phyloP scores from a whole-genome alignment of 2,797 vertebrate species.

The Muscicapa striata region DNA sequence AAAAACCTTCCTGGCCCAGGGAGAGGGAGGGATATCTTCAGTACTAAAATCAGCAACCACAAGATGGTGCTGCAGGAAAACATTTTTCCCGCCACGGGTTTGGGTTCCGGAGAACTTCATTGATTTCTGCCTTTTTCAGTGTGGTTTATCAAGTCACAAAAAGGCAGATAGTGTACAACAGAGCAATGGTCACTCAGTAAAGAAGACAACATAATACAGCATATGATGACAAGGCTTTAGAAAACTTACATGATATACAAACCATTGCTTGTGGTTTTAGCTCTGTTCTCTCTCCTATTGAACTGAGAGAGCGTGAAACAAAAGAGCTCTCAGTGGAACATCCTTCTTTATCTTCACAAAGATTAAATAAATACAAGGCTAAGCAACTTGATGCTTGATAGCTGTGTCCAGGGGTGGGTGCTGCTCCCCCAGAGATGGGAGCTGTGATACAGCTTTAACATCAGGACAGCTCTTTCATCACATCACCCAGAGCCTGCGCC shows the following conservation, averaged over 20 bases:
- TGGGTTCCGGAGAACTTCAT: neutral
- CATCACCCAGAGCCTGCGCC: neutral
- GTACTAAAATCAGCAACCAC: constrained; percentile 18
- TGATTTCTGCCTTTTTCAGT: constrained; percentile 18
- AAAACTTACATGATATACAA: constrained; percentile 25
- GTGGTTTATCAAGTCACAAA: constrained; percentile 32
- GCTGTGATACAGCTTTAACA: neutral
- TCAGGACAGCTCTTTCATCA: neutral
- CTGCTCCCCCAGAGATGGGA: neutral
- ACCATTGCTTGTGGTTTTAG: constrained; percentile 19
- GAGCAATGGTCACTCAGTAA: constrained; percentile 46
- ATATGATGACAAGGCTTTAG: constrained; percentile 47
- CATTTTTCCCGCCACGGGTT: neutral
- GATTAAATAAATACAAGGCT: constrained; percentile 40
- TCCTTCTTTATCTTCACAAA: constrained; percentile 10
- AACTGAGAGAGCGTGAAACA: constrained; percentile 4
- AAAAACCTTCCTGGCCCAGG: neutral
- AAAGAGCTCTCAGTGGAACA: neutral
- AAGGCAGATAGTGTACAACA: constrained; percentile 22
- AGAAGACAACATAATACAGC: constrained; percentile 52
- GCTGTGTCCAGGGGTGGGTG: neutral
- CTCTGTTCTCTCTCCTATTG: neutral
- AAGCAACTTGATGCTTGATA: neutral
- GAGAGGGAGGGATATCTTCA: neutral
- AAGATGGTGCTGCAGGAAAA: constrained; percentile 72